phyloP scores from a whole-genome alignment of 2,113 vertebrate genomes.

The Numida meleagris region DNA sequence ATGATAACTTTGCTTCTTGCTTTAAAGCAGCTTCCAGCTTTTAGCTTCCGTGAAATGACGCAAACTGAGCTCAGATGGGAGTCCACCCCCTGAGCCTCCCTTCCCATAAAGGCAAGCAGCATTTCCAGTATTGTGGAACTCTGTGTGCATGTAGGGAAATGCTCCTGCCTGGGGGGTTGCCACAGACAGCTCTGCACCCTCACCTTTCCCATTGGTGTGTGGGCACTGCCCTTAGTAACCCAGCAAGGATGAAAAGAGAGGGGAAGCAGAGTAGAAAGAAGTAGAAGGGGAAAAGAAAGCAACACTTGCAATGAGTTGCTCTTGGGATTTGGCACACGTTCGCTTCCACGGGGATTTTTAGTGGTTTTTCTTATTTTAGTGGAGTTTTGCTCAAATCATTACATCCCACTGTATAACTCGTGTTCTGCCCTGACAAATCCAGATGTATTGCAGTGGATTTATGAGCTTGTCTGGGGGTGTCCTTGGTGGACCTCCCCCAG shows the following conservation, averaged over 20 bases:
- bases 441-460: not conserved
- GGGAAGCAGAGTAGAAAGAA: not conserved
- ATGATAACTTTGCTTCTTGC: not conserved
- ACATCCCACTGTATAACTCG: accelerated
- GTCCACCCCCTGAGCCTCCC: not conserved
- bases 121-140: not conserved
- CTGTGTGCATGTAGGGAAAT: not conserved
- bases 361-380: not conserved
- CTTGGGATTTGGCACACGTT: not conserved
- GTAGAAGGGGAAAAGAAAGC: not conserved
- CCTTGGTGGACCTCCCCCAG: not conserved
- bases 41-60: not conserved
- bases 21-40: not conserved
- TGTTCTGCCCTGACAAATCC: not conserved
- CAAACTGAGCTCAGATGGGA: not conserved
- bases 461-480: not conserved
- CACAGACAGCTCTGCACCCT: not conserved
- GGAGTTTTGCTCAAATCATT: not conserved
- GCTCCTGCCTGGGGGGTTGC: not conserved
- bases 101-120: not conserved
- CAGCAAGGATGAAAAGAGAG: not conserved
- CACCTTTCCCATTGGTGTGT: not conserved
- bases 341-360: accelerated
- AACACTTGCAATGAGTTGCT: not conserved
- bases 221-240: not conserved